Base-by-base conservation (phyloP, 2,888 invertebrate species). In the Meteorus cinctellus region DNA sequence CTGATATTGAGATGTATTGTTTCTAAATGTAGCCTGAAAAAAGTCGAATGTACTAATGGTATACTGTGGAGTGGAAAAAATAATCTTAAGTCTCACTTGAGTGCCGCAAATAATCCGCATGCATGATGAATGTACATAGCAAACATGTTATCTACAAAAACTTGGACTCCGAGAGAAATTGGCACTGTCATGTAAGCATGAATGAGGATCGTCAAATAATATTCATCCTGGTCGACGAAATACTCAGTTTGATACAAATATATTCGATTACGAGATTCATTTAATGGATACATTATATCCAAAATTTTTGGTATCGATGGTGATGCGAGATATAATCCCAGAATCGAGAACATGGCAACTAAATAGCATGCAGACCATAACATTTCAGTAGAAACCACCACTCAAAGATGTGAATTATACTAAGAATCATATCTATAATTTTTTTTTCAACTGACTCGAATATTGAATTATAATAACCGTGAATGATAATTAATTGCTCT, bases 281-380 rank as follows among this genome's bases (percentile, higher is more conserved):
- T 80, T 2, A 79, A 72, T 27, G 80, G 80, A 65, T 59, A 55
- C 31, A 75, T 34, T 10, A 72, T 27, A 34, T 80, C 79, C 41
- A 80, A 27, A 12, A 80, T 27, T 48, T 62, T 78, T 2, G 77
- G 77, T 12, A 74, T 34, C 16, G 67, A 27, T 8, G 80, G 79
- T 72, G 77, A 76, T 14, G 76, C 48, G 0, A 78, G 14, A 34
- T 73, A 80, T 29, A 72, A 51, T 12, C 59, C 71, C 66, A 80
- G n/a, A 45, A 77, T 77, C 34, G 72, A 69, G 69, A 73, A 80
- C 79, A 80, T 79, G n/a, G 51, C 71, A 12, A 69, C 80, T 80
- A 70, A 8, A 51, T 16, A 27, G 19, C 55, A 36, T 19, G 14
- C 19, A 55, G 14, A 48, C 24, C 24, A 24, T 24, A 51, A 48